phyloP scores from a whole-genome alignment of 1,140 invertebrate genomes.

The Tetramorium simillimum region DNA sequence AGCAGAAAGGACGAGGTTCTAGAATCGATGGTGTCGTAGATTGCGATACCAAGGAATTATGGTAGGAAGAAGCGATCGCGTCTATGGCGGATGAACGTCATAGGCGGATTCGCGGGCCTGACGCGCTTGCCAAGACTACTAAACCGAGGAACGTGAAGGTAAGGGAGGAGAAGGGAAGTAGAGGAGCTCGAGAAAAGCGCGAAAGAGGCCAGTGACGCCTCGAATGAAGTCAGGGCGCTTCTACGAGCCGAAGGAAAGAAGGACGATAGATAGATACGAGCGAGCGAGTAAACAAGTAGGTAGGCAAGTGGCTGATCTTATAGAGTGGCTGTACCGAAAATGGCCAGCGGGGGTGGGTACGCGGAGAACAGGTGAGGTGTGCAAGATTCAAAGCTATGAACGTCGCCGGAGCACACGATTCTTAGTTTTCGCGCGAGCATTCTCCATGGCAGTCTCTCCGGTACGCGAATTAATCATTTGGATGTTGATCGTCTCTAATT shows the following conservation, averaged over 20 bases:
- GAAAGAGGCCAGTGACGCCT: constrained; percentile 15
- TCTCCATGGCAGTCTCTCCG: not conserved
- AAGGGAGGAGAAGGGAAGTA: not conserved
- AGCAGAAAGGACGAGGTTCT: not conserved
- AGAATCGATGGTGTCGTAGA: constrained; percentile 34
- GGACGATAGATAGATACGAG: constrained; percentile 13
- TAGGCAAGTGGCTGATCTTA: constrained; percentile 42
- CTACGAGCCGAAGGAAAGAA: constrained; percentile 48
- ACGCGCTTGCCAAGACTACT: constrained; percentile 26
- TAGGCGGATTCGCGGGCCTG: not conserved
- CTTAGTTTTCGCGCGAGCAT: not conserved
- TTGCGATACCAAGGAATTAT: constrained; percentile 11
- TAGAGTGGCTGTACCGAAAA: not conserved
- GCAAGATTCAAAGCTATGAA: constrained; percentile 36
- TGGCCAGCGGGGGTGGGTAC: not conserved
- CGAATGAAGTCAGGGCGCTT: constrained; percentile 1
- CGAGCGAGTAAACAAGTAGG: constrained; percentile 48
- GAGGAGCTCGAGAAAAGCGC: constrained; percentile 33
- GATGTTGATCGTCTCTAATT: constrained; percentile 3
- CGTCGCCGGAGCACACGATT: not conserved
- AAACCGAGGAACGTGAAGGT: constrained; percentile 20
- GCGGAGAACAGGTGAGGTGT: not conserved
- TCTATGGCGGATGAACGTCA: constrained; percentile 8
- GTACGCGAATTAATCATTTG: not conserved
- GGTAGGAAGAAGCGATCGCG: not conserved